Conservation (phyloP, 2,797 vertebrate genomes). For the Peromyscus nudipes region DNA sequence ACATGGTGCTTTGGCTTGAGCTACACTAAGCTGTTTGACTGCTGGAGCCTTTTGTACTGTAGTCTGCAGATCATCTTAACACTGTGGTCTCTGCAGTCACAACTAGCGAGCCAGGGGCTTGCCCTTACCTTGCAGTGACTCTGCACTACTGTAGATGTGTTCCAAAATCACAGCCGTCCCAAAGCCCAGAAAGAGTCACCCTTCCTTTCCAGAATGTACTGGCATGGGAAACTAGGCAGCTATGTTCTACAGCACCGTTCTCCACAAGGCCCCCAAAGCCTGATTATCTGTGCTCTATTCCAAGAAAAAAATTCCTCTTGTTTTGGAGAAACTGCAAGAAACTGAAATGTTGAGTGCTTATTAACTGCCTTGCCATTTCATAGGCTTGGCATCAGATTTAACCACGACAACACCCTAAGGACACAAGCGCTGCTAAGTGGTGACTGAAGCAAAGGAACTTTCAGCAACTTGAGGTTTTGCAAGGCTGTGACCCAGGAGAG, state of each 20-base stretch:
- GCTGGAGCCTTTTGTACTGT: neutral
- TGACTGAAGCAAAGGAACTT: neutral
- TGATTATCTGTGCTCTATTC: neutral
- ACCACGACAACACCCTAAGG: too few species aligned
- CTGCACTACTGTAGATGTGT: too few species aligned
- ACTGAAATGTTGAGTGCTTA: neutral
- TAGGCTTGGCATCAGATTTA: neutral
- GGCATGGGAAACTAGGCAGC: neutral
- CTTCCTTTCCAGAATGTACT: neutral
- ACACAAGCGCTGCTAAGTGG: neutral
- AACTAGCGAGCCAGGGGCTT: neutral
- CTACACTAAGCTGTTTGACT: too few species aligned
- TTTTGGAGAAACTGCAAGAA: neutral
- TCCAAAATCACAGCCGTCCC: neutral
- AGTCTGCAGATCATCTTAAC: neutral
- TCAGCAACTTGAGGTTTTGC: neutral
- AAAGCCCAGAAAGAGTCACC: neutral
- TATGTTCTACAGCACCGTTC: neutral
- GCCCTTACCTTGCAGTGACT: neutral
- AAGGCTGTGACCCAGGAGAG: neutral
- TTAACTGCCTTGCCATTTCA: neutral
- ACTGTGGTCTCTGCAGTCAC: fast-evolving
- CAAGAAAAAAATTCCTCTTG: neutral
- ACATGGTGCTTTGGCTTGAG: neutral
- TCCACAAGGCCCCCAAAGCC: neutral